Evolutionary conservation across 2,113 vertebrate genomes (phyloP).

Genomic region (Hystrix brachyura): DNA sequence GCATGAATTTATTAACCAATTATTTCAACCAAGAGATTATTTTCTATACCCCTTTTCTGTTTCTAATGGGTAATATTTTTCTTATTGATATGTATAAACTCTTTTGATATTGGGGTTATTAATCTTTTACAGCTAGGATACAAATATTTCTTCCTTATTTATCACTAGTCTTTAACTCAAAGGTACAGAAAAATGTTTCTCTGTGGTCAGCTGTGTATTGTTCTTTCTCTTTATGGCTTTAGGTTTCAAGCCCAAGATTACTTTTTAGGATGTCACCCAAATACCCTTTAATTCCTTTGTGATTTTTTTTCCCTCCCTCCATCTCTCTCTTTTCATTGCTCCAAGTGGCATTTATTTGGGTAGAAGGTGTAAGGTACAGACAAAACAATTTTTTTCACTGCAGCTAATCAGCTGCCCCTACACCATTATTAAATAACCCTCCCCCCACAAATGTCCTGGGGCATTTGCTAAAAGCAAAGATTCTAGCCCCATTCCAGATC

Average conservation of each 20-base stretch:
- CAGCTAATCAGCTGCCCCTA: neutral
- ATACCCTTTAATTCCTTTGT: neutral
- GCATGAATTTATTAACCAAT: neutral
- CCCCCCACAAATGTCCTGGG: neutral
- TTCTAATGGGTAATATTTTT: neutral
- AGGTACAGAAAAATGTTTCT: neutral
- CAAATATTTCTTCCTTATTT: neutral
- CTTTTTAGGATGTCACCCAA: neutral
- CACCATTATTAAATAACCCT: neutral
- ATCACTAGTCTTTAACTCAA: neutral
- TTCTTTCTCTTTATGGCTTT: neutral
- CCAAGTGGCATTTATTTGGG: neutral
- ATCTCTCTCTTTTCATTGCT: neutral
- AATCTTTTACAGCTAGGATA: neutral
- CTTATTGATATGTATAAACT: slow-evolving; percentile 31
- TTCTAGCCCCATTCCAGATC: neutral
- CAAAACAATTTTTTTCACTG: neutral
- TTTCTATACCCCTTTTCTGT: slow-evolving; percentile 15
- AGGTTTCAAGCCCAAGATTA: neutral
- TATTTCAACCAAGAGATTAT: neutral
- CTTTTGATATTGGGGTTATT: neutral
- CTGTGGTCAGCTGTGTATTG: neutral
- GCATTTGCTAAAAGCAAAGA: neutral
- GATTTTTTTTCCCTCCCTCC: neutral
- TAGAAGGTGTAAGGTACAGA: neutral